A percentile compares a stretch with the other conserved stretches of the same genome.
phyloP scores from a whole-genome alignment of 2,113 vertebrate species.

The Embiotoca jacksoni region DNA sequence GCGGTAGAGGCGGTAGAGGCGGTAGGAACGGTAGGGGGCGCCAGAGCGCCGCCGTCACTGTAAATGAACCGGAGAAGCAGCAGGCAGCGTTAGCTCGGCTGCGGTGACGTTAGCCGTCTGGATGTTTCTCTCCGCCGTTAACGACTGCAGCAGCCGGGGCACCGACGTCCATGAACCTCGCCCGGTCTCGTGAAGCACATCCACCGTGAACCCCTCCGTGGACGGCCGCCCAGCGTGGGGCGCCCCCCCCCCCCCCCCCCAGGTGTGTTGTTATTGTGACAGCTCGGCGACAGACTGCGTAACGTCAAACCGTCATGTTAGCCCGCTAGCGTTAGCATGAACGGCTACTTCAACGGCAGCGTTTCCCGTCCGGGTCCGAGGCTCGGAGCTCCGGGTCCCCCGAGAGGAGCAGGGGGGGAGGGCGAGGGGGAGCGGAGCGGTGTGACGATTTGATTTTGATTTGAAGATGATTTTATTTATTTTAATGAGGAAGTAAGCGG shows the following conservation, averaged over 20 bases:
- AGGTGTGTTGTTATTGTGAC: slow-evolving; percentile 59
- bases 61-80: slow-evolving; percentile 50
- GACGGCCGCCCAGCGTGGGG: background rate
- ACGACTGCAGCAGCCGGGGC: slow-evolving; percentile 35
- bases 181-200: background rate
- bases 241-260: background rate
- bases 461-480: background rate
- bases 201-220: background rate
- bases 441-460: background rate
- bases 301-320: slow-evolving; percentile 58
- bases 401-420: too few relatives aligned
- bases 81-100: slow-evolving; percentile 53
- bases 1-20: too few relatives aligned
- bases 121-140: slow-evolving; percentile 60
- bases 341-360: slow-evolving; percentile 38
- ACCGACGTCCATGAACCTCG: slow-evolving; percentile 28
- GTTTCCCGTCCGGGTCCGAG: too few relatives aligned
- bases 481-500: background rate
- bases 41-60: background rate
- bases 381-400: too few relatives aligned
- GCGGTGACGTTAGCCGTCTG: slow-evolving; percentile 62
- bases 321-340: slow-evolving; percentile 63
- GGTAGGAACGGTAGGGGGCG: slow-evolving; percentile 44
- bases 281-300: slow-evolving; percentile 59
- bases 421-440: background rate